phyloP scores from a whole-genome alignment of 2,113 vertebrate species.

The Nothoprocta perdicaria region DNA sequence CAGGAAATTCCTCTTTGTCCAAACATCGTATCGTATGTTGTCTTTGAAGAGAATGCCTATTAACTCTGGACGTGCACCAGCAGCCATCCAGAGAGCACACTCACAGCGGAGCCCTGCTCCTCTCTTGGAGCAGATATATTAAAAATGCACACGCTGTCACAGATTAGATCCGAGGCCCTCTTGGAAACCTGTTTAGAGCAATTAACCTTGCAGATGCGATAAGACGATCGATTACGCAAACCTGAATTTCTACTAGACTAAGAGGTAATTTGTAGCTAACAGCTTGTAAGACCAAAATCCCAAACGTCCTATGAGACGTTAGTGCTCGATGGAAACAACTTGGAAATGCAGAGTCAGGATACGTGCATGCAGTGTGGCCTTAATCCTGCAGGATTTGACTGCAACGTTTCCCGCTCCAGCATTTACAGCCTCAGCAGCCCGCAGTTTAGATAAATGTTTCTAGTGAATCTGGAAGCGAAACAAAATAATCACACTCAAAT shows the following conservation, averaged over 20 bases:
- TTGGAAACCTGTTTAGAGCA: neutral
- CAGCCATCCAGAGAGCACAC: neutral
- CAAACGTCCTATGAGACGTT: neutral
- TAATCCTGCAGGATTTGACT: neutral
- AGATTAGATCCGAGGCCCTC: conserved; percentile 12
- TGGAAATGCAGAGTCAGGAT: neutral
- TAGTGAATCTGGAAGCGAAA: conserved; percentile 1
- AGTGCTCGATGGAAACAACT: neutral
- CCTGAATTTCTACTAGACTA: neutral
- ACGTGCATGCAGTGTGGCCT: neutral
- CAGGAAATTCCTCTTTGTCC: conserved; percentile 26
- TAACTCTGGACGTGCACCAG: conserved; percentile 14
- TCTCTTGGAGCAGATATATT: neutral
- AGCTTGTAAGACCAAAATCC: neutral
- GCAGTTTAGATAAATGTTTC: neutral
- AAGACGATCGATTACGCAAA: neutral
- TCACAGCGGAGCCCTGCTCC: neutral
- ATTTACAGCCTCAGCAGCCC: neutral
- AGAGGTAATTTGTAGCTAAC: neutral
- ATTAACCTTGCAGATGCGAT: neutral
- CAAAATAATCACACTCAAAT: neutral
- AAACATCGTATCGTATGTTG: neutral
- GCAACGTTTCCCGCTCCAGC: neutral
- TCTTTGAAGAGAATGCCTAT: neutral
- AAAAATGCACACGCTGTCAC: neutral